Conservation (phyloP, 2,797 vertebrate genomes). For the Hozukius guyotensis region DNA sequence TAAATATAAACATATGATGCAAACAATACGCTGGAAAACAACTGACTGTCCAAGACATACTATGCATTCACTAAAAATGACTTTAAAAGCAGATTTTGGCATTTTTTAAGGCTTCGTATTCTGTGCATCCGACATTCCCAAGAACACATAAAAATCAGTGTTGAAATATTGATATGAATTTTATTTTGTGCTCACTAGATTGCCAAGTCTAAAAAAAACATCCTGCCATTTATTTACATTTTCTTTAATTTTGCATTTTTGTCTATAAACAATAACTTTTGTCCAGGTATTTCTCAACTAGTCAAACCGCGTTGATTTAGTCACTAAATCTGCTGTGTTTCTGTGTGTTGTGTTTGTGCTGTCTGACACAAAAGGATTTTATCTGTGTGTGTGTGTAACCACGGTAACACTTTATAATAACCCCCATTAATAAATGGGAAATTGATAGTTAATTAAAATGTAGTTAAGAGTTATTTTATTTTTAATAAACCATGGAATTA, state of each 20-base stretch:
- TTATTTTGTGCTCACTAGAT: constrained; percentile 30
- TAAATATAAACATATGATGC: constrained; percentile 50
- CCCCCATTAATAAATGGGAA: no score
- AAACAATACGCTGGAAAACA: constrained; percentile 40
- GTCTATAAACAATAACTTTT: constrained; percentile 24
- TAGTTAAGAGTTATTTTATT: no score
- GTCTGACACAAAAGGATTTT: constrained; percentile 5
- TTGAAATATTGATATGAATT: not conserved
- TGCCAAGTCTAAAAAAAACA: constrained; percentile 14
- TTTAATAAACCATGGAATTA: no score
- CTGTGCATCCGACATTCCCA: constrained; percentile 30
- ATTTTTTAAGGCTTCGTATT: constrained; percentile 47
- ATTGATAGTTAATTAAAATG: no score
- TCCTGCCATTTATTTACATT: not conserved
- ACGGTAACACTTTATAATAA: no score
- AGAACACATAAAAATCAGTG: constrained; percentile 12
- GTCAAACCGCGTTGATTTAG: constrained; percentile 4
- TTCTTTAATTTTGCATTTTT: constrained; percentile 10
- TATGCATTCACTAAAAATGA: constrained; percentile 56
- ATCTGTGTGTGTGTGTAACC: not conserved
- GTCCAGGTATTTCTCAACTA: constrained; percentile 23
- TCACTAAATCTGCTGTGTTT: constrained; percentile 24
- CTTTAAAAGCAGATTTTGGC: constrained; percentile 23
- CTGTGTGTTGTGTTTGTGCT: constrained; percentile 23
- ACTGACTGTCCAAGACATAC: constrained; percentile 38